These are phyloP conservation scores for Bujurquina vittata DNA, from an alignment of 2,113 vertebrate genomes.

Conservation along the genomic window DNA sequence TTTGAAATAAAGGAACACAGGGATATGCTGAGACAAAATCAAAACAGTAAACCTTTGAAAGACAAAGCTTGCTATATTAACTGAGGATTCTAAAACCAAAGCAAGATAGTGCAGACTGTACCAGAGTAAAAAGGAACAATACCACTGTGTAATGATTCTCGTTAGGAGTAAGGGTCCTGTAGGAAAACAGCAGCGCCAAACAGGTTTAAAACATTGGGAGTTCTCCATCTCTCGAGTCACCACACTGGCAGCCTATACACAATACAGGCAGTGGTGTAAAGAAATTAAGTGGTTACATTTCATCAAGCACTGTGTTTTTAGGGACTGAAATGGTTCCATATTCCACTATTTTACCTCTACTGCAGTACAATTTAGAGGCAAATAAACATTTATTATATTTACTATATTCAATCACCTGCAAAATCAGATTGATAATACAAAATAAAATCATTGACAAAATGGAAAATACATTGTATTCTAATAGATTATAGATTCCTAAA, in stretches of 20 bases:
- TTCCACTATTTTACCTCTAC: not conserved
- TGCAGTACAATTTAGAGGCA: not conserved
- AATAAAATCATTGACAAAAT: not conserved
- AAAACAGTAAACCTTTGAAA: not conserved
- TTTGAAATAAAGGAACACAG: not conserved
- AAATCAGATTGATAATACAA: not conserved
- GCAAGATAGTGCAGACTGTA: not conserved
- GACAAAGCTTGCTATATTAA: not conserved
- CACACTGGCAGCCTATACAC: not conserved
- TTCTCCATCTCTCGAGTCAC: not conserved
- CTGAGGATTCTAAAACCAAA: not conserved
- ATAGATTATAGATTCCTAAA: no score
- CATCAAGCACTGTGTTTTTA: not conserved
- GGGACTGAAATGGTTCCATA: not conserved
- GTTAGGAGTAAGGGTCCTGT: fast-evolving
- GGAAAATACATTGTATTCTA: not conserved
- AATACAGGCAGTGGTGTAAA: not conserved
- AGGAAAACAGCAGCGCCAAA: not conserved
- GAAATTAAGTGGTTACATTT: not conserved
- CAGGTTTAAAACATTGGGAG: not conserved
- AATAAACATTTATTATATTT: not conserved
- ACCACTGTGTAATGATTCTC: not conserved
- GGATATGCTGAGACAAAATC: not conserved
- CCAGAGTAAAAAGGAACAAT: not conserved
- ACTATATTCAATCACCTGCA: not conserved